Base-by-base conservation (phyloP, 2,888 invertebrate species). In the Hyppa rectilinea region DNA sequence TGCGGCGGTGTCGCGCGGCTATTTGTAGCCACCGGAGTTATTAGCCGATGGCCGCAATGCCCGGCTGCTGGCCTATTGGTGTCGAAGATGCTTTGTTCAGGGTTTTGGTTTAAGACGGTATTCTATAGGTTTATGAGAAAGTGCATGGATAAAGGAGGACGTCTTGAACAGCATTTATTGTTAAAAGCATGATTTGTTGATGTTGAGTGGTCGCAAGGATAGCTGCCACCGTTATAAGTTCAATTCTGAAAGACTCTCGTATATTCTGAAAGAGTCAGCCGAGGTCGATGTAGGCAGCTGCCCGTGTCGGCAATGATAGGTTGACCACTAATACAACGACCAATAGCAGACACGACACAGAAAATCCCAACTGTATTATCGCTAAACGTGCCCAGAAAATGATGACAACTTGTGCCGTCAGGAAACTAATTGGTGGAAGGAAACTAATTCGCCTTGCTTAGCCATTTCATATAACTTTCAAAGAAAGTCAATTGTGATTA, bases 11-110 rank as follows among this genome's bases (percentile, higher is more conserved):
- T 76, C 80, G 58, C 70, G 50, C 55, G 50, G 52, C 45, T 59
- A 75, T 75, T 73, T 66, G 75, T 82, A 52, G 60, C 49, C 60
- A 14, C 14, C 45, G 60, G 63, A 72, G 66, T 79, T 72, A 72
- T 79, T 62, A 38, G 50, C 49, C 67, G 63, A 58, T 66, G 65
- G 59, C 61, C 29, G 29, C 71, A 29, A 45, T 38, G 50, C 12
- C 50, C 26, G 12, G 56, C 52, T 70, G 59, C 47, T 12, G 43
- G 40, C 31, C 58, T 50, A 45, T 58, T 52, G 62, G 34, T 59
- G 58, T 66, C 40, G 20, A 17, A 50, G 36, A 55, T 12, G 31
- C 36, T 61, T 76, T 76, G 62, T 66, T 49, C 49, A 38, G 58
- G 31, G 20, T 12, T 12, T 52, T 14, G n/a, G n/a, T n/a, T n/a